Evolutionary conservation across 2,888 invertebrate genomes (phyloP).

Genomic region (Drosophila bunnanda): DNA sequence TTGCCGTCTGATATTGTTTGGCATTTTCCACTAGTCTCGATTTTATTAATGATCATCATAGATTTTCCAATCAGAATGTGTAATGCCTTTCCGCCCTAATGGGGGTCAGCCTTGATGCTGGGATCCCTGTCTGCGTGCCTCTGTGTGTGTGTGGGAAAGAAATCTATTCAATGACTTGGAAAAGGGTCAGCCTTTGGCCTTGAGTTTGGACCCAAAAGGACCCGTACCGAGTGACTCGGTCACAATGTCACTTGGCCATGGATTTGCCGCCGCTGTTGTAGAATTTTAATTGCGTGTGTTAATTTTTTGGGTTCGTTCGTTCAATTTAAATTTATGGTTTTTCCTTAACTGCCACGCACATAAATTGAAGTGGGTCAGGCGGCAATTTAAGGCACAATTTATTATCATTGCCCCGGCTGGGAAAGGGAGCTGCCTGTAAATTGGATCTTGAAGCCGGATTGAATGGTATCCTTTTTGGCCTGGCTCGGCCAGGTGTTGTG

Average conservation of each 20-base stretch:
- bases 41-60: slow-evolving; percentile 76
- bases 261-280: slow-evolving; percentile 52
- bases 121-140: neutral
- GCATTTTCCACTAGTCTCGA: slow-evolving; percentile 57
- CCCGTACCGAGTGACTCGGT: slow-evolving; percentile 8
- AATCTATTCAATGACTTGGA: slow-evolving; percentile 76
- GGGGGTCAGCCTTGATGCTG: slow-evolving; percentile 26
- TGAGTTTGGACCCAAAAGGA: slow-evolving; percentile 18
- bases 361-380: slow-evolving; percentile 56
- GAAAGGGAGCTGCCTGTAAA: slow-evolving; percentile 7
- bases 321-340: slow-evolving; percentile 66
- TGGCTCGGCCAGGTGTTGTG: slow-evolving; percentile 61
- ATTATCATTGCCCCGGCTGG: slow-evolving; percentile 48
- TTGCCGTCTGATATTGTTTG: slow-evolving; percentile 58
- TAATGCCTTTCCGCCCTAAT: slow-evolving; percentile 59
- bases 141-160: slow-evolving; percentile 29
- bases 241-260: slow-evolving; percentile 44
- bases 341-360: slow-evolving; percentile 24
- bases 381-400: slow-evolving; percentile 61
- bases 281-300: slow-evolving; percentile 75
- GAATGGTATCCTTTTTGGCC: slow-evolving; percentile 19
- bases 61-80: slow-evolving; percentile 73
- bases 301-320: slow-evolving; percentile 66
- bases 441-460: slow-evolving; percentile 21
- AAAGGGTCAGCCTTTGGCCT: slow-evolving; percentile 66